phyloP scores from a whole-genome alignment of 2,888 invertebrate genomes.

The Sarcophaga caerulescens region DNA sequence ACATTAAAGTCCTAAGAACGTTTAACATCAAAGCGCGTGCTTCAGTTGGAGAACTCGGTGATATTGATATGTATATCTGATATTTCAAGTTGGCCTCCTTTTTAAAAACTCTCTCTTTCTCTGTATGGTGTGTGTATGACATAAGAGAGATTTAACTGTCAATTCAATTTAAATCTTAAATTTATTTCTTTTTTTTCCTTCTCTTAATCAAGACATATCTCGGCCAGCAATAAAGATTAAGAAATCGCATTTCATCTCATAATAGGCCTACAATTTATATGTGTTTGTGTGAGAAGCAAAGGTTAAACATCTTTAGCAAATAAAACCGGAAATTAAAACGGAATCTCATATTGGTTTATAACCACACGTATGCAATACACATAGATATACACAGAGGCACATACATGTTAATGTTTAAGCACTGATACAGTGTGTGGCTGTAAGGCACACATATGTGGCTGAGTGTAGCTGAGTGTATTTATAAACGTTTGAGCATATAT shows the following conservation, averaged over 20 bases:
- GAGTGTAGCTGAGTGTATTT: no score
- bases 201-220: background rate
- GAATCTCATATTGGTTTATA: slow-evolving; percentile 8
- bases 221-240: background rate
- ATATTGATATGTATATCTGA: no score
- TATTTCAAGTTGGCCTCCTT: no score
- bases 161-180: background rate
- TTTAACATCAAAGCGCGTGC: no score
- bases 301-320: background rate
- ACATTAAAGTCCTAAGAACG: no score
- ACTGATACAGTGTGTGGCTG: no score
- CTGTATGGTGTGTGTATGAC: no score
- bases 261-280: background rate
- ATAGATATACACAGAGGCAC: background rate
- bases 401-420: background rate
- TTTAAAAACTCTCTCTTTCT: no score
- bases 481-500: background rate
- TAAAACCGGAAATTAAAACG: slow-evolving; percentile 9
- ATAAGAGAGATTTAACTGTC: no score
- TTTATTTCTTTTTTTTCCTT: no score
- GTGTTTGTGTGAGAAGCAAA: background rate
- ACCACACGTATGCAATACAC: slow-evolving; percentile 25
- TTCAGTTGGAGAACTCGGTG: no score
- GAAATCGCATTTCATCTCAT: background rate
- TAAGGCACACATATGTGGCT: no score